These are phyloP conservation scores for Capromys pilorides DNA, from an alignment of 2,797 vertebrate genomes.

Conservation along the genomic window DNA sequence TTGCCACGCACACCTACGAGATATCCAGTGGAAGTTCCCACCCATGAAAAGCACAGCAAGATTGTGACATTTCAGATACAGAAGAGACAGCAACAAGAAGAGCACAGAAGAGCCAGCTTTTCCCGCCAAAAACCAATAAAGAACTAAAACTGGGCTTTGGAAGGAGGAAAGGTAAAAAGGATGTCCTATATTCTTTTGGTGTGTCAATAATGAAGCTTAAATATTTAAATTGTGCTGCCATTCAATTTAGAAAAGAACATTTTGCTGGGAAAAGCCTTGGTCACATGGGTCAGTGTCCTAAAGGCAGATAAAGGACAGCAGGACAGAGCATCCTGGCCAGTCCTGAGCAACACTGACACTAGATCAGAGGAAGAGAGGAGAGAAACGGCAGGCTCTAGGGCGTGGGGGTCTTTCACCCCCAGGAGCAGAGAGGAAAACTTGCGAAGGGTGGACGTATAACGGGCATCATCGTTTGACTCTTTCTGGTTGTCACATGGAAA, in stretches of 20 bases:
- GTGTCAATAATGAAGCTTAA: neutral
- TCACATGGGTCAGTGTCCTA: neutral
- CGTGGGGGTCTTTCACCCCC: neutral
- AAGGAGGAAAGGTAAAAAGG: neutral
- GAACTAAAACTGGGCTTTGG: neutral
- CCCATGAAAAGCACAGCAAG: neutral
- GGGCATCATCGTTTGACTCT: neutral
- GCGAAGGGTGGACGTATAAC: neutral
- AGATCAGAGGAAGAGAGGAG: neutral
- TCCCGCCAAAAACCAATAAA: constrained; percentile 4
- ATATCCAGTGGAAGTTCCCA: neutral
- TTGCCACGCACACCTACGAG: neutral
- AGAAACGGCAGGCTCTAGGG: neutral
- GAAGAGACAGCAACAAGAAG: neutral
- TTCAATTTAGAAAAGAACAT: neutral
- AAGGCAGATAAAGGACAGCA: neutral
- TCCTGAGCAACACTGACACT: neutral
- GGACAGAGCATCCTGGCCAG: neutral
- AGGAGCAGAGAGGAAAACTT: neutral
- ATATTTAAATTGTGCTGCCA: neutral
- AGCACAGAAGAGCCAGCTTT: neutral
- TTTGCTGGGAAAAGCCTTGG: neutral
- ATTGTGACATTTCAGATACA: neutral
- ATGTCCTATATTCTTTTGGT: neutral
- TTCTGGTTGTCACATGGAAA: neutral